These are phyloP conservation scores for Upupa epops DNA, from an alignment of 2,113 vertebrate genomes.

Conservation along the genomic window DNA sequence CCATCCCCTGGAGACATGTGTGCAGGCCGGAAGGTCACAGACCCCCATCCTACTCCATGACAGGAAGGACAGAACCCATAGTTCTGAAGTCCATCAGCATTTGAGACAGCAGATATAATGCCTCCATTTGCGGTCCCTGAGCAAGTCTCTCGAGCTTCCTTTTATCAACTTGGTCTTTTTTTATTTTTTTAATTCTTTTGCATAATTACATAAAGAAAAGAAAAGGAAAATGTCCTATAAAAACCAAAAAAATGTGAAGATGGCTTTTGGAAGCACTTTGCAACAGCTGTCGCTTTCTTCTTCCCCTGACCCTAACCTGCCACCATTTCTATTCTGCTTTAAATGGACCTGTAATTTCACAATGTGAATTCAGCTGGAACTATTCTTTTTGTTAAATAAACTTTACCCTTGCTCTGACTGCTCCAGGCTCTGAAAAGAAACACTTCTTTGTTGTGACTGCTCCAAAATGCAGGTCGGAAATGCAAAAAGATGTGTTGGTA, in stretches of 20 bases:
- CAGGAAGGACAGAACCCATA: background rate
- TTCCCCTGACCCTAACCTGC: constrained; percentile 6
- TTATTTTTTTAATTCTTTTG: background rate
- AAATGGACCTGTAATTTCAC: constrained; percentile 59
- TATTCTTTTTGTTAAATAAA: constrained; percentile 70
- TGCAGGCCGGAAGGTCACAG: background rate
- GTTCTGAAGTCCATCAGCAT: background rate
- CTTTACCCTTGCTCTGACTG: constrained; percentile 36
- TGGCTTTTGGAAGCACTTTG: background rate
- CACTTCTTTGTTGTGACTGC: constrained; percentile 9
- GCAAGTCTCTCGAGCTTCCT: background rate
- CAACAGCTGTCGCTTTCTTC: constrained; percentile 14
- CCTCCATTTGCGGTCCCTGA: background rate
- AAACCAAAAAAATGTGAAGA: background rate
- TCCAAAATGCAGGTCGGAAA: constrained; percentile 50
- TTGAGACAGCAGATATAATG: background rate
- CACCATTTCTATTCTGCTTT: constrained; percentile 31
- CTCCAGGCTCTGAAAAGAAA: constrained; percentile 26
- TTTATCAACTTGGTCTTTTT: background rate
- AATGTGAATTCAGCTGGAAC: constrained; percentile 56
- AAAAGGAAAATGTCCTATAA: background rate
- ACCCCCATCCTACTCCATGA: background rate
- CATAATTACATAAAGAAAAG: background rate
- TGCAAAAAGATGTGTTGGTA: constrained; percentile 4
- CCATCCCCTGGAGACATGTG: background rate